phyloP scores from a whole-genome alignment of 2,113 vertebrate species.

The Ammodytes marinus region DNA sequence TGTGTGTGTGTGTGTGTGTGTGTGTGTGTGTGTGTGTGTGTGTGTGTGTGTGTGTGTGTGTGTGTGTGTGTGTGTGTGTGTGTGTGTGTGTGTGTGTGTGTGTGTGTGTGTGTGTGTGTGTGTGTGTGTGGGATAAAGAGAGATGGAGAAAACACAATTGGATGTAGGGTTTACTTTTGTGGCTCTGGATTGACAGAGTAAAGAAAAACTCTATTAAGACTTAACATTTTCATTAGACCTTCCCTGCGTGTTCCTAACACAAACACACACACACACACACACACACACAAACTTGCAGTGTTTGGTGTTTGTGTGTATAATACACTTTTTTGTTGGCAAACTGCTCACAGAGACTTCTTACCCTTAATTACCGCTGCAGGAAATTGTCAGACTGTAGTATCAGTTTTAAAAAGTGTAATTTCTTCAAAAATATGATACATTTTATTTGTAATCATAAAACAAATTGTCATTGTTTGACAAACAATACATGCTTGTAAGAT shows the following conservation, averaged over 20 bases:
- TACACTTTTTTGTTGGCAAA: conserved; percentile 23
- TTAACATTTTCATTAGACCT: conserved; percentile 42
- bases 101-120: not conserved
- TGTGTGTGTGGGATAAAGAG: not conserved
- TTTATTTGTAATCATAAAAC: not conserved
- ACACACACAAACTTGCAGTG: not conserved
- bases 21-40: not conserved
- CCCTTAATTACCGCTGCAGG: conserved; percentile 34
- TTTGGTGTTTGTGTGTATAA: conserved; percentile 5
- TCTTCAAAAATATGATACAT: conserved; percentile 8
- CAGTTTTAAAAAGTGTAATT: not conserved
- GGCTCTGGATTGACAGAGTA: conserved; percentile 9
- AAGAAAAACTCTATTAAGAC: conserved; percentile 48
- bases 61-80: conserved; percentile 8
- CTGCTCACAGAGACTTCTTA: conserved; percentile 14
- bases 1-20: conserved; percentile 12
- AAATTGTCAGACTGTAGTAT: conserved; percentile 26
- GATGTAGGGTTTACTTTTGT: conserved; percentile 27
- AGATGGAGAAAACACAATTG: not conserved
- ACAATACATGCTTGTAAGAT: conserved; percentile 1
- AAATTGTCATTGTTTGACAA: not conserved
- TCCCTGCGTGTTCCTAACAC: not conserved
- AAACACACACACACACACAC: not conserved
- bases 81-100: conserved; percentile 26
- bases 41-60: conserved; percentile 13